Evolutionary conservation across 2,888 invertebrate species (phyloP).

Genomic region (Drosophila anomelani): DNA sequence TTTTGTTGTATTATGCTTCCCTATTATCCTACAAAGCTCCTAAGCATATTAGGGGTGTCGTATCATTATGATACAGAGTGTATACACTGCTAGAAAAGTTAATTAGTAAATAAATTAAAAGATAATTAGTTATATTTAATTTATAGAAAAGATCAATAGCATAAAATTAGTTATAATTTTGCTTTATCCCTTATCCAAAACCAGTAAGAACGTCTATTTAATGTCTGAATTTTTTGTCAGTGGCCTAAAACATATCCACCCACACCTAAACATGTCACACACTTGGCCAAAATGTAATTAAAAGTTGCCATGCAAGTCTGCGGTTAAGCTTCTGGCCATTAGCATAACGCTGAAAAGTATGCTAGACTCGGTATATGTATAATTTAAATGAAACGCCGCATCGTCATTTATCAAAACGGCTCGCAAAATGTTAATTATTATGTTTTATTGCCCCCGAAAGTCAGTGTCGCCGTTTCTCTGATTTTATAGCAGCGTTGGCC

Average conservation of each 20-base stretch:
- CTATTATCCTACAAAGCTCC: too few species aligned
- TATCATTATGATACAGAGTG: too few species aligned
- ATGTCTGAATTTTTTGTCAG: neutral
- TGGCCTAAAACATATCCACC: neutral
- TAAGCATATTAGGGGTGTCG: too few species aligned
- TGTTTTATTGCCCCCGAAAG: slow-evolving; percentile 64
- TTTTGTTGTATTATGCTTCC: too few species aligned
- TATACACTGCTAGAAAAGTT: neutral
- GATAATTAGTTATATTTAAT: neutral
- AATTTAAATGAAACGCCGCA: slow-evolving; percentile 60
- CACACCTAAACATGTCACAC: slow-evolving; percentile 36
- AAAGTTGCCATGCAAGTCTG: slow-evolving; percentile 76
- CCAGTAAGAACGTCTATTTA: neutral
- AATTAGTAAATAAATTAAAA: neutral
- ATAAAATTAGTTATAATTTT: neutral
- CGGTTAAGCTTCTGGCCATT: slow-evolving; percentile 65
- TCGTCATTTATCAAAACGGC: slow-evolving; percentile 70
- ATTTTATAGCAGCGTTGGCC: slow-evolving; percentile 24
- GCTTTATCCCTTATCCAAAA: neutral
- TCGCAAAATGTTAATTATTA: slow-evolving; percentile 72
- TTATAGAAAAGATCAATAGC: too few species aligned
- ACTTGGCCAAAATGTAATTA: slow-evolving; percentile 74
- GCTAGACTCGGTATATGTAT: slow-evolving; percentile 44
- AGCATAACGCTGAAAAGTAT: slow-evolving; percentile 72
- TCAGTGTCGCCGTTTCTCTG: slow-evolving; percentile 22